Percentiles rank a stretch among this genome's conserved stretches.
Evolutionary conservation across 2,113 vertebrate genomes (phyloP).

Genomic region (Barnardius zonarius): DNA sequence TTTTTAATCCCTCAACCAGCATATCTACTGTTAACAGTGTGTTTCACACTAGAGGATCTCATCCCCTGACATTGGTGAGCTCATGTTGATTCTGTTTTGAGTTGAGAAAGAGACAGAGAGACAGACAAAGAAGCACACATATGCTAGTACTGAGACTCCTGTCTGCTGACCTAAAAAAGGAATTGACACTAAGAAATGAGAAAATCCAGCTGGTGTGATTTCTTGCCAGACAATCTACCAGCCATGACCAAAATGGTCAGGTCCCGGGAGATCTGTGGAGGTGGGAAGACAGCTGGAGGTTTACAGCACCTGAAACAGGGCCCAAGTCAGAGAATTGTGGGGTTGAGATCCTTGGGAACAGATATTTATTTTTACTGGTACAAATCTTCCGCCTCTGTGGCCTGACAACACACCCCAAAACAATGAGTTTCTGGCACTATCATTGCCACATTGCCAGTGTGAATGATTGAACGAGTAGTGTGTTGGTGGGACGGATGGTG

Average conservation of each 20-base stretch:
- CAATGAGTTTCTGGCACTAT: not conserved
- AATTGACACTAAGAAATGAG: conserved; percentile 40
- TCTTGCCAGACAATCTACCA: conserved; percentile 52
- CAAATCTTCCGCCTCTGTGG: not conserved
- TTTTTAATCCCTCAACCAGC: not conserved
- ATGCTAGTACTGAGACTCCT: not conserved
- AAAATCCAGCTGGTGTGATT: conserved; percentile 60
- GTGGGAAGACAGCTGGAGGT: conserved; percentile 54
- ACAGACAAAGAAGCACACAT: not conserved
- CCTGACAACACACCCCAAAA: not conserved
- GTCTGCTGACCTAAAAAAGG: conserved; percentile 39
- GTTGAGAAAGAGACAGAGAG: not conserved
- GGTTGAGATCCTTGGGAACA: not conserved
- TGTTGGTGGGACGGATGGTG: not conserved
- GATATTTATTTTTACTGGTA: not conserved
- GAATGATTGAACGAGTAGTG: not conserved
- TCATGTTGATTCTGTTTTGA: not conserved
- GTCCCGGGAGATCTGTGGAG: not conserved
- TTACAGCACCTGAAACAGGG: conserved; percentile 34
- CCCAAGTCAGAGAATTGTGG: not conserved
- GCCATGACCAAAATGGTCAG: conserved; percentile 26
- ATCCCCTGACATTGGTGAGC: not conserved
- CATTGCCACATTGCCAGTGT: not conserved
- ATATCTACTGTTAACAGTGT: not conserved
- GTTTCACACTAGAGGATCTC: not conserved